Percentiles rank a stretch among this genome's conserved stretches.
These are phyloP conservation scores for Iphiclides podalirius DNA, from an alignment of 2,888 invertebrate species.

Conservation along the genomic window DNA sequence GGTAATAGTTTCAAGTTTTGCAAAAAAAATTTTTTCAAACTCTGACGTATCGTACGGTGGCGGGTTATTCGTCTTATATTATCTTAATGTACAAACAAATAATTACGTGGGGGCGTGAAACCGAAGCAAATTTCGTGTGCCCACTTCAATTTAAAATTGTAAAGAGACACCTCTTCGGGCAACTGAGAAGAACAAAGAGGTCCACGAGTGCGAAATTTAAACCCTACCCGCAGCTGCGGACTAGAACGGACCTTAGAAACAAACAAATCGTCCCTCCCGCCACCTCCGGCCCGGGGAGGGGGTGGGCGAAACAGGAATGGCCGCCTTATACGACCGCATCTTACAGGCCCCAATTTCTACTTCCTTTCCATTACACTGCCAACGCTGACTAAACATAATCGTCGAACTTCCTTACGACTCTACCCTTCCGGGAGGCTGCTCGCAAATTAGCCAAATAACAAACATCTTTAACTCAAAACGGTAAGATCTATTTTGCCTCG, in stretches of 20 bases:
- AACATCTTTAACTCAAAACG: conserved; percentile 44
- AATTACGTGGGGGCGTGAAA: conserved; percentile 34
- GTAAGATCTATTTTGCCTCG: conserved; percentile 41
- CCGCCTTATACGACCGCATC: conserved; percentile 77
- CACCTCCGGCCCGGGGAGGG: conserved; percentile 30
- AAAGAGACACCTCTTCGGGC: conserved; percentile 68
- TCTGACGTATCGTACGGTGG: no score
- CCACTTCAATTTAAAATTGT: conserved; percentile 69
- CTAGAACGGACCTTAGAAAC: conserved; percentile 70
- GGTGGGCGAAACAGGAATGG: conserved; percentile 47
- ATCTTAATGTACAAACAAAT: background rate
- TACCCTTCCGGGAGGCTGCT: conserved; percentile 74
- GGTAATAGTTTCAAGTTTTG: no score
- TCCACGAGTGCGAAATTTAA: conserved; percentile 64
- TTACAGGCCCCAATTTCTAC: conserved; percentile 78
- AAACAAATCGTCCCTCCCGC: conserved; percentile 65
- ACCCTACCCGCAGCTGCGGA: conserved; percentile 70
- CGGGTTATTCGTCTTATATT: no score
- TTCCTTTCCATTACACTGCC: conserved; percentile 75
- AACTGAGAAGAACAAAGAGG: conserved; percentile 70
- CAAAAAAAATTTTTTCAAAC: no score
- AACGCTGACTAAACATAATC: conserved; percentile 79
- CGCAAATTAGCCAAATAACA: conserved; percentile 39
- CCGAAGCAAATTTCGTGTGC: conserved; percentile 43
- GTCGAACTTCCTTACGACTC: conserved; percentile 79